Evolutionary conservation across 2,888 invertebrate species (phyloP).

Genomic region (Pandemis corylana): DNA sequence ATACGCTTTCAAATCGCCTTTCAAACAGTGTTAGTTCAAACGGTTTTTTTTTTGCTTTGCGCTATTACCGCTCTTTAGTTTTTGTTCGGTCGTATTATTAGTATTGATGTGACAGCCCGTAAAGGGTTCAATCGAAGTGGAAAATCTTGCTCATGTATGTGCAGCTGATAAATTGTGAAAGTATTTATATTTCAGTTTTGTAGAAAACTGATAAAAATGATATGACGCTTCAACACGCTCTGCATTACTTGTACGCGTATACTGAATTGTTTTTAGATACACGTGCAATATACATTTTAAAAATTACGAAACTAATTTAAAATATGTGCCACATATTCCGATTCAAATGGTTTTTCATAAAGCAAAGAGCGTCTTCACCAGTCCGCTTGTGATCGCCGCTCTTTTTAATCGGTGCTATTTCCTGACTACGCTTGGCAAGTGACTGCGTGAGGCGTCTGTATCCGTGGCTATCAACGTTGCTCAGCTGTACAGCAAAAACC

Average conservation of each 20-base stretch:
- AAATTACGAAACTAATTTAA: background rate
- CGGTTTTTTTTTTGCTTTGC: conserved; percentile 62
- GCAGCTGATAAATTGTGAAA: background rate
- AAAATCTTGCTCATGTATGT: conserved; percentile 8
- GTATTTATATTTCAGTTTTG: background rate
- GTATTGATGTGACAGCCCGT: conserved; percentile 17
- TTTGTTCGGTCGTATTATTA: conserved; percentile 48
- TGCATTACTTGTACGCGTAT: too few relatives aligned
- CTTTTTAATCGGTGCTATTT: conserved; percentile 55
- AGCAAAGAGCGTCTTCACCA: background rate
- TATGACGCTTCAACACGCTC: too few relatives aligned
- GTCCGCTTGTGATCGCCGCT: conserved; percentile 44
- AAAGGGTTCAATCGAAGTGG: background rate
- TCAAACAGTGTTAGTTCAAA: conserved; percentile 64
- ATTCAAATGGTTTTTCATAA: background rate
- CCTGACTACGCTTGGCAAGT: conserved; percentile 54
- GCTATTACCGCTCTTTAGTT: conserved; percentile 64
- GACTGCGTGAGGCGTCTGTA: conserved; percentile 45
- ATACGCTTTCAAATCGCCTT: conserved; percentile 73
- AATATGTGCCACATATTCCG: background rate
- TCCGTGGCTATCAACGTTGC: conserved; percentile 50
- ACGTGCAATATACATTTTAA: background rate
- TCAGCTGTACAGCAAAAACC: conserved; percentile 49
- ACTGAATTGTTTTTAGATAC: too few relatives aligned
- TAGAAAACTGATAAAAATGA: background rate